phyloP scores from a whole-genome alignment of 2,113 vertebrate species.

The Myotis lucifugus region DNA sequence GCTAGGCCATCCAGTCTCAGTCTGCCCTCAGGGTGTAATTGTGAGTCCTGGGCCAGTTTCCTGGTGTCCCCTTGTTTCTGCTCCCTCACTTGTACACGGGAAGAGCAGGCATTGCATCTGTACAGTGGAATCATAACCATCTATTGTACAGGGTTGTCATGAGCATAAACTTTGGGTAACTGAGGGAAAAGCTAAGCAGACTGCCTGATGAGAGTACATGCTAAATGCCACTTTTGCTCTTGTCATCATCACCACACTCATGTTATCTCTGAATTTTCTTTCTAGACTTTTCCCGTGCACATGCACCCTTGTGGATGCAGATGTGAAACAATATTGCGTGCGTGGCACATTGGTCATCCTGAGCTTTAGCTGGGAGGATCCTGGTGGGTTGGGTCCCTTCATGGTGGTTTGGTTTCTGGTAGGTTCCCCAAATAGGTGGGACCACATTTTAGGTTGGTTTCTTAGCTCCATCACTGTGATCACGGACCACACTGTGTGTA shows the following conservation, averaged over 20 bases:
- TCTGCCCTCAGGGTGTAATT: background rate
- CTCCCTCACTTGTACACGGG: background rate
- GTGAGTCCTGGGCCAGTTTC: background rate
- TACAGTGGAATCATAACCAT: fast-evolving
- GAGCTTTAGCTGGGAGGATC: too few species aligned
- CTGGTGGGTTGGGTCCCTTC: background rate
- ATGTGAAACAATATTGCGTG: fast-evolving
- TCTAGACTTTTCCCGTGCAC: background rate
- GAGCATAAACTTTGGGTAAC: background rate
- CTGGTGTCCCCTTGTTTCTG: background rate
- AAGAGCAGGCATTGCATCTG: background rate
- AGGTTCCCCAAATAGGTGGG: background rate
- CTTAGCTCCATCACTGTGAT: background rate
- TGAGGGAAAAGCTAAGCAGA: background rate
- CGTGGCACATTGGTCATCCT: background rate
- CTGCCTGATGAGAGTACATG: background rate
- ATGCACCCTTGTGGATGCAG: fast-evolving
- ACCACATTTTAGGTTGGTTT: background rate
- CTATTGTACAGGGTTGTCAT: fast-evolving
- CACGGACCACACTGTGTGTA: fast-evolving
- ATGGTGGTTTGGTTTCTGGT: background rate
- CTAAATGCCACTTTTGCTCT: background rate
- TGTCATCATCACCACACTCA: fast-evolving
- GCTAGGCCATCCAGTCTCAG: background rate
- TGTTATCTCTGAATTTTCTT: background rate